phyloP scores from a whole-genome alignment of 2,113 vertebrate genomes.

The Misgurnus anguillicaudatus region DNA sequence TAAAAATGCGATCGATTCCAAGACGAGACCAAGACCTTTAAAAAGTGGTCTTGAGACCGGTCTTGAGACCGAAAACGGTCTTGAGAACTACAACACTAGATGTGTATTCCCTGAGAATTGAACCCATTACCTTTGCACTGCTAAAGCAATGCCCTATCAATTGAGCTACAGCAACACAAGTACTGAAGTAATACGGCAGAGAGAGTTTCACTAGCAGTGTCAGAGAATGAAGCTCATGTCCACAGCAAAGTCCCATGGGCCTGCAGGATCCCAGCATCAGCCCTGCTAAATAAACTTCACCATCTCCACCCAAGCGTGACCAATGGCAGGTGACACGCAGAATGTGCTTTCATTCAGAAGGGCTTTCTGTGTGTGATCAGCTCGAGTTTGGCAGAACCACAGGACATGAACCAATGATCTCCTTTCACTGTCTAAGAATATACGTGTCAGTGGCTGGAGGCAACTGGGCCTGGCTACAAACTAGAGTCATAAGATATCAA shows the following conservation, averaged over 20 bases:
- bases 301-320: constrained; percentile 24
- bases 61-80: no score
- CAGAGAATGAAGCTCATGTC: constrained; percentile 4
- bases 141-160: no score
- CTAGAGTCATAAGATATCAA: neutral
- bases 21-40: no score
- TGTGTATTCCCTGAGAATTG: no score
- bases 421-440: constrained; percentile 8
- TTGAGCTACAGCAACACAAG: no score
- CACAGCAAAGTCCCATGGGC: constrained; percentile 15
- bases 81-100: no score
- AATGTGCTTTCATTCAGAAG: constrained; percentile 38
- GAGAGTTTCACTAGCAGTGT: neutral
- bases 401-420: constrained; percentile 23
- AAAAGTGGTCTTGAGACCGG: no score
- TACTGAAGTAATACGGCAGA: neutral
- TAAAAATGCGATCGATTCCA: no score
- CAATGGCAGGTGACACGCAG: constrained; percentile 28
- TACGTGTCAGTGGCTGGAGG: neutral
- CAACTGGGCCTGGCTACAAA: neutral
- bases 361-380: constrained; percentile 1
- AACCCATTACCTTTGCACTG: no score
- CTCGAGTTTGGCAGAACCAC: constrained; percentile 7
- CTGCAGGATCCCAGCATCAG: constrained; percentile 2
- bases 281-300: constrained; percentile 27